Evolutionary conservation across 2,797 vertebrate genomes (phyloP).

Genomic region (Lophius americanus): DNA sequence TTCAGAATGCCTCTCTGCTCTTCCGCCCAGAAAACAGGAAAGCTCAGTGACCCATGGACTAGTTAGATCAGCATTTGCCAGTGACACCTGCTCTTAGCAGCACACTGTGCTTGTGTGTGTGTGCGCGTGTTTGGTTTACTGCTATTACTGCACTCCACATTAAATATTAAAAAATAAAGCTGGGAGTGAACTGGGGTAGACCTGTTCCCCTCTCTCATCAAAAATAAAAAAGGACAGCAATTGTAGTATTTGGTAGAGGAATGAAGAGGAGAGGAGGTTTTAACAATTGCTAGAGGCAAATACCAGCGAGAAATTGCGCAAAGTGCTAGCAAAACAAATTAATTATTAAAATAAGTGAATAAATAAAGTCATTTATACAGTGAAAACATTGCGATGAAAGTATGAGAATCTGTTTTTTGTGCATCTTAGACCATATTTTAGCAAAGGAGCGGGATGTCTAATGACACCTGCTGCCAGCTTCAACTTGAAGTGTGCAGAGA

Average conservation of each 20-base stretch:
- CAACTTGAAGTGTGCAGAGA: conserved; percentile 32
- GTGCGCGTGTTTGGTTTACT: conserved; percentile 36
- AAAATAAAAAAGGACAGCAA: conserved; percentile 81
- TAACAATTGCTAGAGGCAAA: conserved; percentile 28
- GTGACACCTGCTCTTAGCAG: conserved; percentile 81
- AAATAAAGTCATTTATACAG: conserved; percentile 17
- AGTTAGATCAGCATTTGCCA: conserved; percentile 85
- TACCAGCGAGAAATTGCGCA: not conserved
- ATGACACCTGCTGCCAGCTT: conserved; percentile 50
- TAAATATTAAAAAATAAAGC: conserved; percentile 87
- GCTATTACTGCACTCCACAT: conserved; percentile 76
- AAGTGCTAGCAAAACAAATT: conserved; percentile 13
- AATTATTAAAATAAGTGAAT: conserved; percentile 41
- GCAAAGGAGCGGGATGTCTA: not conserved
- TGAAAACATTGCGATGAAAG: conserved; percentile 7
- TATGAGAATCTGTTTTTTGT: conserved; percentile 7
- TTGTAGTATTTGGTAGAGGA: conserved; percentile 56
- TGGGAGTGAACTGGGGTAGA: conserved; percentile 77
- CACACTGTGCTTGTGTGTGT: conserved; percentile 15
- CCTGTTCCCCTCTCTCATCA: conserved; percentile 81
- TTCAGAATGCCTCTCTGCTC: conserved; percentile 58
- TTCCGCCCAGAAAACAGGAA: conserved; percentile 68
- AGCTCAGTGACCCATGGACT: conserved; percentile 80
- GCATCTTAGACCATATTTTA: not conserved
- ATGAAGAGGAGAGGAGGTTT: conserved; percentile 41